Conservation (phyloP, 2,888 invertebrate species). For the Cynaeus angustus region DNA sequence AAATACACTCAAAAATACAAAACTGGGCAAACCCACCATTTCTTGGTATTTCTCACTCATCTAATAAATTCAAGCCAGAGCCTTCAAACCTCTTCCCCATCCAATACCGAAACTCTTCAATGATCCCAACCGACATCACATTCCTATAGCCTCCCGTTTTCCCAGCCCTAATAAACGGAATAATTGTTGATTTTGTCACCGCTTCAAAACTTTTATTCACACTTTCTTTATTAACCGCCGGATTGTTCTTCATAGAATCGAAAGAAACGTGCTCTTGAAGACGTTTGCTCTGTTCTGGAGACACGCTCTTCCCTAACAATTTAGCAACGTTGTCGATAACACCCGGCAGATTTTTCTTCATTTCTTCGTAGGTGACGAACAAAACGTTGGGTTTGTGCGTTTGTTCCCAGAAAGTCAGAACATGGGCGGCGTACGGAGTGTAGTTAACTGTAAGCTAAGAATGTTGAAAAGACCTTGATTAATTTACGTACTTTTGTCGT, state of each 20-base stretch:
- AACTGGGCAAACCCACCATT: background rate
- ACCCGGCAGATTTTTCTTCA: conserved; percentile 59
- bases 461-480: background rate
- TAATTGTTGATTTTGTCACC: conserved; percentile 62
- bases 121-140: conserved; percentile 82
- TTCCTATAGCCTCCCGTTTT: conserved; percentile 69
- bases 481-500: conserved; percentile 72
- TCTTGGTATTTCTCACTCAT: background rate
- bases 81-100: conserved; percentile 76
- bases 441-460: background rate
- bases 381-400: conserved; percentile 62
- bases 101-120: conserved; percentile 83
- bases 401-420: conserved; percentile 64
- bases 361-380: conserved; percentile 65
- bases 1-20: too few species aligned
- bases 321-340: conserved; percentile 58
- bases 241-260: conserved; percentile 74
- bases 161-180: conserved; percentile 72
- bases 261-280: conserved; percentile 62
- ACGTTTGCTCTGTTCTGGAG: conserved; percentile 54
- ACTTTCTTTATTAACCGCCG: conserved; percentile 74
- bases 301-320: conserved; percentile 60
- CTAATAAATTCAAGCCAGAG: conserved; percentile 67
- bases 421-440: conserved; percentile 50
- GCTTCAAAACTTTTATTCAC: conserved; percentile 43